Evolutionary conservation across 1,140 invertebrate genomes (phyloP).

Genomic region (Nasonia vitripennis): DNA sequence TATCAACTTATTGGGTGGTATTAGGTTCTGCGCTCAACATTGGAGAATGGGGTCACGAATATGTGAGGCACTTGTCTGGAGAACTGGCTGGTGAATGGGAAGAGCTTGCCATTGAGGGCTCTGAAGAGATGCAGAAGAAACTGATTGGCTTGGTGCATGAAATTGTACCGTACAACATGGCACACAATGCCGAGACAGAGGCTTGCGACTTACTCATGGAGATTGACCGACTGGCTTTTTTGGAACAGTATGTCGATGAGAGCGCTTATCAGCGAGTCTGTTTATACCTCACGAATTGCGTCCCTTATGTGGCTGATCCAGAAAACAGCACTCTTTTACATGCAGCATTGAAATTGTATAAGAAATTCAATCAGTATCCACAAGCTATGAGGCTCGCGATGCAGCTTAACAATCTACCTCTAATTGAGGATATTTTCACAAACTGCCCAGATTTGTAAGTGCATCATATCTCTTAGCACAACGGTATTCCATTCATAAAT

Average conservation of each 20-base stretch:
- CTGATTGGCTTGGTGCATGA: conserved; percentile 87
- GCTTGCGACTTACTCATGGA: conserved; percentile 99
- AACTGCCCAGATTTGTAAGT: conserved; percentile 92
- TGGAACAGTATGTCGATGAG: conserved; percentile 94
- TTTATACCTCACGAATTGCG: conserved; percentile 96
- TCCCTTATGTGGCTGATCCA: conserved; percentile 97
- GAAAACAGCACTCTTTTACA: conserved; percentile 94
- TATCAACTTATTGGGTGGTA: not conserved
- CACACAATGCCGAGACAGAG: conserved; percentile 99
- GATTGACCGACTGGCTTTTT: conserved; percentile 93
- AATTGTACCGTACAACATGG: conserved; percentile 98
- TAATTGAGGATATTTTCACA: conserved; percentile 91
- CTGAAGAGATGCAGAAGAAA: conserved; percentile 78
- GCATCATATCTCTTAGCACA: conserved; percentile 19
- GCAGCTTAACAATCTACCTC: conserved; percentile 92
- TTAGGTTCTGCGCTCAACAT: conserved; percentile 85
- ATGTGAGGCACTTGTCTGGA: conserved; percentile 93
- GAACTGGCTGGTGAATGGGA: conserved; percentile 97
- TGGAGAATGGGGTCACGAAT: conserved; percentile 99
- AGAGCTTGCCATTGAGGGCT: conserved; percentile 79
- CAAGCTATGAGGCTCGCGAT: conserved; percentile 96
- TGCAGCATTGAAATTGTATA: conserved; percentile 91
- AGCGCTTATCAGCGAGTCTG: conserved; percentile 96
- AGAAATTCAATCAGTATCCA: conserved; percentile 95
- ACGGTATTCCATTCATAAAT: not conserved